Base-by-base conservation (phyloP, 2,797 vertebrate genomes). In the Synaphobranchus kaupii region DNA sequence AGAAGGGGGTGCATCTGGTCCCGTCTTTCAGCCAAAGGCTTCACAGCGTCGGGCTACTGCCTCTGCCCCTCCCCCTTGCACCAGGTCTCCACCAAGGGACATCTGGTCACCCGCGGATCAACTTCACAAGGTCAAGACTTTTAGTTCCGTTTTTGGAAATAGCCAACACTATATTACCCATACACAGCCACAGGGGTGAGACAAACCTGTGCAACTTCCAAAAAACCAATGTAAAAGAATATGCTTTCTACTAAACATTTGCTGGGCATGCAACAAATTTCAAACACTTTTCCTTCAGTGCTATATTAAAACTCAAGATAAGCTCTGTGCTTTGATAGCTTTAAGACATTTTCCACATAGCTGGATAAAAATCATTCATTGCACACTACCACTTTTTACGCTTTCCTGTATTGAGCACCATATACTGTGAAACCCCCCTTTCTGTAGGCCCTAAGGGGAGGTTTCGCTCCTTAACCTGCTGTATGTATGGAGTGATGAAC, bases 21-120 rank as follows among this genome's bases (percentile, higher is more conserved):
- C 34, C 48, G 68, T n/a, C 84, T 86, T 50, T 39, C 13, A 63
- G 56, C 39, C 20, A 88, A 88, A 63, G 73, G 31, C 54, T 84
- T 87, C 66, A 86, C 76, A 86, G 52, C 66, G 28, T n/a, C 10
- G 28, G 68, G 28, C 68, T 10, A 34, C 10, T 71, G 28, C 68
- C 68, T 68, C 76, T 8, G 34, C 76, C 78, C 12, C 22, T 52
- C 56, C 44, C 78, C 78, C 47, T 39, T 82, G 78, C n/a, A 50
- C 78, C 78, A 50, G 78, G 78, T 50, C 78, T 48, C n/a, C 1
- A 8, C 31, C 10, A 7, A 31, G 50, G n/a, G 82, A 83, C 31
- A 34, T 83, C 48, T 83, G 50, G n/a, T 44, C 73, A 78, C 73
- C 28, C 10, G 22, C 48, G 28, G 52, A 83, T 28, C 82, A 83